Conservation (phyloP, 1,140 invertebrate species). For the Achroia grisella region DNA sequence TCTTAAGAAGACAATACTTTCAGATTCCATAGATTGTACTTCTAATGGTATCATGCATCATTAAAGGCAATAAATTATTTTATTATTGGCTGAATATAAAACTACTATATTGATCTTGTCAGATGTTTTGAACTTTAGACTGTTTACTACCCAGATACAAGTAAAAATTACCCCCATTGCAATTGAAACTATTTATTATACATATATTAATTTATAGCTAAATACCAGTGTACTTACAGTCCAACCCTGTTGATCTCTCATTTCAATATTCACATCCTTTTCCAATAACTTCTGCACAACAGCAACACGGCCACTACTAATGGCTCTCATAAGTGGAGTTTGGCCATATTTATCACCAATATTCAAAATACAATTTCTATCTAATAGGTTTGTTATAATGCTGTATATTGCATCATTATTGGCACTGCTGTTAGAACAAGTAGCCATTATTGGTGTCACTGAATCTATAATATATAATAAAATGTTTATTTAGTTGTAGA, state of each 20-base stretch:
- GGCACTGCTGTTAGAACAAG: conserved; percentile 52
- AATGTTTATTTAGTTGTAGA: too few species aligned
- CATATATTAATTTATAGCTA: too few species aligned
- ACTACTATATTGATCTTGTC: too few species aligned
- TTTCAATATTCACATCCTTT: conserved; percentile 67
- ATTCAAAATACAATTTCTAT: conserved; percentile 48
- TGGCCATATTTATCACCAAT: conserved; percentile 64
- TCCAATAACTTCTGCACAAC: conserved; percentile 68
- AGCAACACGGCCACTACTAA: conserved; percentile 46
- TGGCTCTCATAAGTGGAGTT: conserved; percentile 74
- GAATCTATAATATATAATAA: conserved; percentile 71
- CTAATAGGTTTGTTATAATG: conserved; percentile 43
- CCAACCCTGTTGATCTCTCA: conserved; percentile 69
- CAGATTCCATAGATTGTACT: too few species aligned
- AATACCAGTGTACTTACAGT: conserved; percentile 71
- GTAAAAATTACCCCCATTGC: too few species aligned
- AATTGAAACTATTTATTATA: too few species aligned
- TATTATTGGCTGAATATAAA: too few species aligned
- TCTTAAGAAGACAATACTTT: too few species aligned
- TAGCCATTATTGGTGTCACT: conserved; percentile 73
- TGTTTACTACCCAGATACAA: too few species aligned
- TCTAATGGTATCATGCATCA: too few species aligned
- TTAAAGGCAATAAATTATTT: too few species aligned
- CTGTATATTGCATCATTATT: conserved; percentile 36
- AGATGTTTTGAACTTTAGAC: too few species aligned